phyloP scores from a whole-genome alignment of 2,113 vertebrate species.

The Butastur rufipennis region DNA sequence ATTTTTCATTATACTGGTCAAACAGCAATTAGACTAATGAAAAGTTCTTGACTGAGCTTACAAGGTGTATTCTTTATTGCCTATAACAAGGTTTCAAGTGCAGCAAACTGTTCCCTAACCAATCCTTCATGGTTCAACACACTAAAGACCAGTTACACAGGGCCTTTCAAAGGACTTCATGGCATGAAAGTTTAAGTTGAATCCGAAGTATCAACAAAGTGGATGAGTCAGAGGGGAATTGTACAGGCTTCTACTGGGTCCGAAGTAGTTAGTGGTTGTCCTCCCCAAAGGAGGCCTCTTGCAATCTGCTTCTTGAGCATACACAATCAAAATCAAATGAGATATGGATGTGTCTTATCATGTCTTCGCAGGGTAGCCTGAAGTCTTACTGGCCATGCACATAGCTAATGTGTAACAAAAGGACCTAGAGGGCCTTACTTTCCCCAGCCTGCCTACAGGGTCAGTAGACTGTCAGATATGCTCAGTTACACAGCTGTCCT shows the following conservation, averaged over 20 bases:
- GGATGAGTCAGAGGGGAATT: not conserved
- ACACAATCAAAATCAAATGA: not conserved
- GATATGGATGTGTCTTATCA: not conserved
- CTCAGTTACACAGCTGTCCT: not conserved
- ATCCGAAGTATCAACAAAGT: not conserved
- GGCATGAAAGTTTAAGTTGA: not conserved
- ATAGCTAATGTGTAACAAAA: not conserved
- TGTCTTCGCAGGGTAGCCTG: not conserved
- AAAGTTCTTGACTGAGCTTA: not conserved
- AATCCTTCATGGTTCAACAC: not conserved
- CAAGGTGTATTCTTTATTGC: not conserved
- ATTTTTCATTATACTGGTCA: not conserved
- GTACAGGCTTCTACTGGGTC: not conserved
- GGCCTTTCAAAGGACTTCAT: not conserved
- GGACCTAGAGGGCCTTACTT: not conserved
- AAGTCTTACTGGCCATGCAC: not conserved
- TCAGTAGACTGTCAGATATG: not conserved
- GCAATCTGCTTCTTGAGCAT: not conserved
- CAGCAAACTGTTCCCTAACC: not conserved
- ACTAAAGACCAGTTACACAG: not conserved
- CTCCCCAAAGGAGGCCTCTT: not conserved
- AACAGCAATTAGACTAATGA: not conserved
- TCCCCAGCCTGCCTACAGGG: not conserved
- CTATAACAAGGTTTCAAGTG: not conserved
- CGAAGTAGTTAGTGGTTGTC: not conserved